phyloP scores from a whole-genome alignment of 2,888 invertebrate genomes.

The Leptinotarsa rubiginosa region DNA sequence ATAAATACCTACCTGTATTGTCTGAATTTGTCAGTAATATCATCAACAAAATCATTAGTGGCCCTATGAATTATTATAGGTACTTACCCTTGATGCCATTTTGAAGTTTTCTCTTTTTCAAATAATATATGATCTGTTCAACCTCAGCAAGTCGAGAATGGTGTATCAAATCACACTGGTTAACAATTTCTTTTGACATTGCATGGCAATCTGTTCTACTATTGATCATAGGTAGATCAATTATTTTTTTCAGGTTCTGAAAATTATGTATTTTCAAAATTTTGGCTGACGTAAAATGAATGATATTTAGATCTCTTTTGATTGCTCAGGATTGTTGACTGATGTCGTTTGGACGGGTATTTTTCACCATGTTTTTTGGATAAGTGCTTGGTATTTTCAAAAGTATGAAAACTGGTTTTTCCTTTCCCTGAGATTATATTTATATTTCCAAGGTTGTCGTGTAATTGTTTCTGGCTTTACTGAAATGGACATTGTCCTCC shows the following conservation, averaged over 20 bases:
- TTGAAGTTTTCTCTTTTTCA: slow-evolving; percentile 80
- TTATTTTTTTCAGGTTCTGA: slow-evolving; percentile 73
- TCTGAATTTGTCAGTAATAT: no score
- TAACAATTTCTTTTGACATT: slow-evolving; percentile 85
- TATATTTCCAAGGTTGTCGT: no score
- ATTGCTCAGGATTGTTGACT: no score
- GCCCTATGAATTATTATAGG: not conserved
- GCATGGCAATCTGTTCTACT: slow-evolving; percentile 82
- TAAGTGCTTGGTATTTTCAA: no score
- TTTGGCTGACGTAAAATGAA: no score
- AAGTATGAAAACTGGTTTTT: no score
- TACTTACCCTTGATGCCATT: slow-evolving; percentile 55
- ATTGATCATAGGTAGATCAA: slow-evolving; percentile 83
- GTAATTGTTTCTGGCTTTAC: no score
- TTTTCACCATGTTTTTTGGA: not conserved
- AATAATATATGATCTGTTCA: slow-evolving; percentile 87
- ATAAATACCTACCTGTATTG: no score
- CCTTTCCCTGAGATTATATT: no score
- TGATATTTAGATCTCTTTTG: no score
- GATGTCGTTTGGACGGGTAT: not conserved
- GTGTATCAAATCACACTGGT: slow-evolving; percentile 88
- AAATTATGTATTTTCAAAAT: slow-evolving; percentile 22
- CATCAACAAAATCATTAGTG: not conserved
- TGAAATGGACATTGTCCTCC: no score
- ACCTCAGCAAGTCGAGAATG: slow-evolving; percentile 85